Percentiles rank a stretch among this genome's conserved stretches.
Evolutionary conservation across 2,888 invertebrate species (phyloP).

Genomic region (Drosophila nr. medialis): DNA sequence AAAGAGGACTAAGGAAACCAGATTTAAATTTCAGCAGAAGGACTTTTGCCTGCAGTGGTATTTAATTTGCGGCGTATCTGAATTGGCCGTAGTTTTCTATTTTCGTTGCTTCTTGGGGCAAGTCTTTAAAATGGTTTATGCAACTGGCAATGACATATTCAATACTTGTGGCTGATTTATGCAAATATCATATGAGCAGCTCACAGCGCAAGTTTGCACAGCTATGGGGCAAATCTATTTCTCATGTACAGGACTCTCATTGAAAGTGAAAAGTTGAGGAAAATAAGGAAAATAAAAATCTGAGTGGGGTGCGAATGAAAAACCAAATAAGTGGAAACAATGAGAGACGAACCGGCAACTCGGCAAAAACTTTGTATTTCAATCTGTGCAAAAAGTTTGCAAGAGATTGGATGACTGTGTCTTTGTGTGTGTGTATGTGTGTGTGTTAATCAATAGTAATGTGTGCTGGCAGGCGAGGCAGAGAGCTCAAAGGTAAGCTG

Average conservation of each 20-base stretch:
- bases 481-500: constrained; percentile 53
- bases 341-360: constrained; percentile 41
- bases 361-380: constrained; percentile 75
- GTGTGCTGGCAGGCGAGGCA: constrained; percentile 64
- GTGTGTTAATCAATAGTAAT: constrained; percentile 78
- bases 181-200: constrained; percentile 56
- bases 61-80: background rate
- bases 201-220: constrained; percentile 35
- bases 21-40: background rate
- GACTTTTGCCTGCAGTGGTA: background rate
- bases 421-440: constrained; percentile 64
- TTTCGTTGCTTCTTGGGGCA: background rate
- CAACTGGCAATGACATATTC: constrained; percentile 62
- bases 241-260: constrained; percentile 67
- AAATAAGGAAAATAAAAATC: constrained; percentile 45
- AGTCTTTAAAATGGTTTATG: constrained; percentile 38
- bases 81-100: background rate
- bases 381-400: constrained; percentile 74
- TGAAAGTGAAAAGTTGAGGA: constrained; percentile 39
- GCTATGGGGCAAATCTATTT: constrained; percentile 71
- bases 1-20: background rate
- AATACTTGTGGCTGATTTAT: constrained; percentile 75
- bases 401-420: constrained; percentile 62
- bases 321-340: constrained; percentile 71
- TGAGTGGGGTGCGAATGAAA: constrained; percentile 45